Evolutionary conservation across 2,888 invertebrate species (phyloP).

Genomic region (Allacma fusca): DNA sequence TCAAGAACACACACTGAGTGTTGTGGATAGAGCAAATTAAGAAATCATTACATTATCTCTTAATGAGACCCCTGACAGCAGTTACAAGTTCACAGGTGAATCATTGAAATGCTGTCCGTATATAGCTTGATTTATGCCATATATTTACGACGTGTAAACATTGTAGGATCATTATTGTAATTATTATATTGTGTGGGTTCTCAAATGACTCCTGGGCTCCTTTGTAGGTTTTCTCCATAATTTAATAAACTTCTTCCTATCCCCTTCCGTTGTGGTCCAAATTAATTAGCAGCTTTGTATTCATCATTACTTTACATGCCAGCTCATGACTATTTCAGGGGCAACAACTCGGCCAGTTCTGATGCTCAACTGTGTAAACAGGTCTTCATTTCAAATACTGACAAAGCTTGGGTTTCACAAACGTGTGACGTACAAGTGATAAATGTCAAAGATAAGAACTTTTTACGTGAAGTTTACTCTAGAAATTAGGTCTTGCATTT

Average conservation of each 20-base stretch:
- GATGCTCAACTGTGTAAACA: too few species aligned
- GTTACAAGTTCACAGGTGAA: slow-evolving; percentile 5
- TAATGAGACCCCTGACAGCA: slow-evolving; percentile 13
- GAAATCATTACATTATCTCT: slow-evolving; percentile 14
- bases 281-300: not conserved
- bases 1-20: not conserved
- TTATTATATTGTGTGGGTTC: not conserved
- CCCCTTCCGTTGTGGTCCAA: not conserved
- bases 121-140: not conserved
- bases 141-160: not conserved
- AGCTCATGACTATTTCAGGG: not conserved
- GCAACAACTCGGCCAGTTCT: too few species aligned
- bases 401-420: too few species aligned
- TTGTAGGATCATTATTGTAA: not conserved
- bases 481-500: not conserved
- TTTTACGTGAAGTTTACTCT: not conserved
- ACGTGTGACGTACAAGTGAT: not conserved
- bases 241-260: not conserved
- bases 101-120: not conserved
- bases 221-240: not conserved
- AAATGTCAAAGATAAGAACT: not conserved
- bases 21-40: slow-evolving; percentile 7
- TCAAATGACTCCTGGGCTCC: not conserved
- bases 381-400: too few species aligned
- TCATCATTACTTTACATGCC: not conserved